A percentile compares a stretch with the other conserved stretches of the same genome.
Conservation (phyloP, 2,797 vertebrate genomes). For the Emydoidea blandingii region DNA sequence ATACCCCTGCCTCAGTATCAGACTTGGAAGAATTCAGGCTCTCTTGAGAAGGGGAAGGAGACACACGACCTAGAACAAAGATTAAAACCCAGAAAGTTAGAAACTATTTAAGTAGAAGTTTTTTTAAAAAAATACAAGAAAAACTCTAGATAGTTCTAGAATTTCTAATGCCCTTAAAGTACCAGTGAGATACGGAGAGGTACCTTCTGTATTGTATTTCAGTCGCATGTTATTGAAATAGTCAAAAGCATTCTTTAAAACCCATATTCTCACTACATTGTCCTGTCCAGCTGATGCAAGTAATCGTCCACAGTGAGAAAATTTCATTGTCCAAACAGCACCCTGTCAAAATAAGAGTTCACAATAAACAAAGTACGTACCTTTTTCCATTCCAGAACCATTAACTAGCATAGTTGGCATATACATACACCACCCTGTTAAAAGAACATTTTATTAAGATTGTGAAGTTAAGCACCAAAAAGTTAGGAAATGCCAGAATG, state of each 20-base stretch:
- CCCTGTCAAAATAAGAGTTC: constrained; percentile 83
- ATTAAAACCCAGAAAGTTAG: not conserved
- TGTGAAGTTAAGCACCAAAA: not conserved
- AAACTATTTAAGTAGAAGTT: not conserved
- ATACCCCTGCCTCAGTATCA: constrained; percentile 94
- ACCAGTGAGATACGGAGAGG: not conserved
- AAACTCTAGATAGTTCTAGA: not conserved
- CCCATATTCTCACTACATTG: constrained; percentile 98
- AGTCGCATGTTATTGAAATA: constrained; percentile 99
- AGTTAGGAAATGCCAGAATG: not conserved
- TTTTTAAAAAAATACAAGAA: not conserved
- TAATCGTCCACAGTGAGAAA: constrained; percentile 96
- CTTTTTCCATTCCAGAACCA: not conserved
- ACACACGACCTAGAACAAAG: constrained; percentile 91
- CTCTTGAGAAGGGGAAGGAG: constrained; percentile 98
- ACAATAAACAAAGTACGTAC: not conserved
- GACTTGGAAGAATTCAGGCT: constrained; percentile 98
- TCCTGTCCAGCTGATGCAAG: constrained; percentile 97
- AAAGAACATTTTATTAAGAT: not conserved
- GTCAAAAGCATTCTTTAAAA: constrained; percentile 96
- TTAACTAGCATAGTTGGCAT: not conserved
- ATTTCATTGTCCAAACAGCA: constrained; percentile 99
- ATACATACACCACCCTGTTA: not conserved
- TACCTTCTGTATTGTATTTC: constrained; percentile 99
- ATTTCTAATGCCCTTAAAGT: constrained; percentile 1